phyloP scores from a whole-genome alignment of 2,113 vertebrate species.

The Pituophis catenifer region DNA sequence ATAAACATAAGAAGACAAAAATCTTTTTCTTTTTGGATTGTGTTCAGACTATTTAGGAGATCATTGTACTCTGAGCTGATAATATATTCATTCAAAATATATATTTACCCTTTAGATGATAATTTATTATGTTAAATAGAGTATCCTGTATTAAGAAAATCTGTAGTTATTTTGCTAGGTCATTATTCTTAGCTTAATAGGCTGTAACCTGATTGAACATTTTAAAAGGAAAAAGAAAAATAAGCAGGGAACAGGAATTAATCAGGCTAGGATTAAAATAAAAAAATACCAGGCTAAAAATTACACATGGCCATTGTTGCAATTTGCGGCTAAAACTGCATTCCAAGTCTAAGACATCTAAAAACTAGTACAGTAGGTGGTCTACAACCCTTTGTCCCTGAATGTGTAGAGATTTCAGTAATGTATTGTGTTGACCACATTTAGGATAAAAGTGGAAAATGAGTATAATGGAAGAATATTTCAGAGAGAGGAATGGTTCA shows the following conservation, averaged over 20 bases:
- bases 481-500: slow-evolving; percentile 78
- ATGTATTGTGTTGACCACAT: slow-evolving; percentile 76
- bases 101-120: not conserved
- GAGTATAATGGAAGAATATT: slow-evolving; percentile 82
- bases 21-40: not conserved
- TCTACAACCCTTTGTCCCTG: slow-evolving; percentile 33
- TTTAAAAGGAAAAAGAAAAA: not conserved
- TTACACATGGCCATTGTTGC: not conserved
- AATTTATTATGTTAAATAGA: not conserved
- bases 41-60: not conserved
- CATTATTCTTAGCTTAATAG: not conserved
- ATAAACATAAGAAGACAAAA: too few species aligned
- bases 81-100: not conserved
- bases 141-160: not conserved
- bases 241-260: not conserved
- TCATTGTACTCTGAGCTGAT: not conserved
- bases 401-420: slow-evolving; percentile 59
- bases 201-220: not conserved
- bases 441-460: slow-evolving; percentile 84
- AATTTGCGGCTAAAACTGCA: not conserved
- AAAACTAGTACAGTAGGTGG: not conserved
- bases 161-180: not conserved
- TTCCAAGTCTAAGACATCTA: not conserved
- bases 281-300: not conserved
- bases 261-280: not conserved